Conservation (phyloP, 2,888 invertebrate species). For the Cantharis lateralis region DNA sequence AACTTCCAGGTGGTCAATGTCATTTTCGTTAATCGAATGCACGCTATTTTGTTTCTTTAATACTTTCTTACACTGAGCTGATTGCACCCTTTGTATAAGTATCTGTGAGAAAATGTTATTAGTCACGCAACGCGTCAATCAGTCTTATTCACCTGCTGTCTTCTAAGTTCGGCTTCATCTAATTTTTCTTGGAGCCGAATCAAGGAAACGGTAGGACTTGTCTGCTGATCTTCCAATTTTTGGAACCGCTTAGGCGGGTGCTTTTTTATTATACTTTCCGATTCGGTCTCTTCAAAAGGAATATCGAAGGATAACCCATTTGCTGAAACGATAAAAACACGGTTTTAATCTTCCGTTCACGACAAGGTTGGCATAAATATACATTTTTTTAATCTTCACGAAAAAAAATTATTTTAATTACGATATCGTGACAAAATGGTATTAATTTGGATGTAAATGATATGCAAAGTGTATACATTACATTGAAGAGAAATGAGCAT, state of each 20-base stretch:
- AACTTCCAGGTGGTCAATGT: constrained; percentile 39
- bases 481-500: not conserved
- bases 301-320: constrained; percentile 54
- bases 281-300: constrained; percentile 47
- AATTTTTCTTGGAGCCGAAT: constrained; percentile 72
- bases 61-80: constrained; percentile 40
- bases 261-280: constrained; percentile 58
- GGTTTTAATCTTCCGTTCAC: not conserved
- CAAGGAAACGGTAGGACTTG: constrained; percentile 59
- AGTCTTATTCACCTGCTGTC: constrained; percentile 58
- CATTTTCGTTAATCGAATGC: constrained; percentile 34
- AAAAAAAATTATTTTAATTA: not conserved
- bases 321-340: constrained; percentile 36
- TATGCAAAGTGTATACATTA: not conserved
- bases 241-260: constrained; percentile 73
- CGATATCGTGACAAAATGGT: not conserved
- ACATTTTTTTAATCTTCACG: not conserved
- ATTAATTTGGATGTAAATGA: not conserved
- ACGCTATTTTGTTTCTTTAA: constrained; percentile 42
- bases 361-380: not conserved
- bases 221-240: constrained; percentile 66
- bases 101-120: constrained; percentile 39
- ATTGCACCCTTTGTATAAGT: constrained; percentile 49
- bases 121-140: not conserved
- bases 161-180: constrained; percentile 72